Evolutionary conservation across 2,113 vertebrate species (phyloP).

Genomic region (Poicephalus gulielmi): DNA sequence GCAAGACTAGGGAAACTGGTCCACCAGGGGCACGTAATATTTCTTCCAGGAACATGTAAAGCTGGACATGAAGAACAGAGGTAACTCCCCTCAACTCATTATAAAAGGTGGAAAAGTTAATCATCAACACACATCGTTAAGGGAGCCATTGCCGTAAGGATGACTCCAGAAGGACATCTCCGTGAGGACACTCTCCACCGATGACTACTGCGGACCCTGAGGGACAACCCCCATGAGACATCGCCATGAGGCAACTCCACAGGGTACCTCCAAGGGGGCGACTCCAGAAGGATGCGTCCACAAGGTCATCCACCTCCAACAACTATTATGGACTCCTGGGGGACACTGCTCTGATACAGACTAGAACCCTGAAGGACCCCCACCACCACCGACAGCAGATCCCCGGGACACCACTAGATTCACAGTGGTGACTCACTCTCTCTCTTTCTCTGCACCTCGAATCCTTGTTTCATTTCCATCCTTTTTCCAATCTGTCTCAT

Average conservation of each 20-base stretch:
- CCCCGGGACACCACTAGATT: background rate
- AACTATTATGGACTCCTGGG: background rate
- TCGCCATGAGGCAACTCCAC: background rate
- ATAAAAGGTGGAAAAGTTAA: background rate
- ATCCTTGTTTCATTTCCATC: background rate
- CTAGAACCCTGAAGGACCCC: background rate
- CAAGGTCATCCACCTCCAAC: background rate
- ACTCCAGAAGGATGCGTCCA: background rate
- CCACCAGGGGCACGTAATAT: background rate
- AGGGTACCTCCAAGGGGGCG: background rate
- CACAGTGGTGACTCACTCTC: background rate
- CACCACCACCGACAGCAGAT: background rate
- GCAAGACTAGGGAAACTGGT: background rate
- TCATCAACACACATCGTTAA: background rate
- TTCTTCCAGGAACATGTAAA: background rate
- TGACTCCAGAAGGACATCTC: background rate
- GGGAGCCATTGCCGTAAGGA: background rate
- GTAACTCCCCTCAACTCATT: background rate
- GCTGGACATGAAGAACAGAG: background rate
- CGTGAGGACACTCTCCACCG: background rate
- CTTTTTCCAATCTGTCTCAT: background rate
- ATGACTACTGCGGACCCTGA: background rate
- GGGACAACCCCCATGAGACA: background rate
- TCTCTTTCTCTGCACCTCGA: background rate
- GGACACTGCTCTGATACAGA: background rate